Evolutionary conservation across 2,113 vertebrate genomes (phyloP), one percentile per base, ranked within the genome.

Genomic region (Rhea americana): DNA sequence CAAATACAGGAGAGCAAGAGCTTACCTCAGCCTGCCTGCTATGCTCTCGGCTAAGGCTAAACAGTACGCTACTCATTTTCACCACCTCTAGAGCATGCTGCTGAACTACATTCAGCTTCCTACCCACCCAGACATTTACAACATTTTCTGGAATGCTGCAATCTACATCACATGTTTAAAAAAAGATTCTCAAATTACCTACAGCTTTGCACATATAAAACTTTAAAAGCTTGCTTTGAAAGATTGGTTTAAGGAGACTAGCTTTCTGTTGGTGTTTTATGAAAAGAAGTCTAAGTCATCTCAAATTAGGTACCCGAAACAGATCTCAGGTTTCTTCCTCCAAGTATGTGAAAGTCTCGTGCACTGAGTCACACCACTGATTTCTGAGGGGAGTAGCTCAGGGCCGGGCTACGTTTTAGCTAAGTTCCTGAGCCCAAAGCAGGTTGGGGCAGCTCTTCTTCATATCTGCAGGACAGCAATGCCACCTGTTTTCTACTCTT

Each of bases 261-360:
- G 39, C 48, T 66, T 85, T 32, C 24, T 70, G 12, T 16, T 2
- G 55, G 15, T 4, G 4, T 18, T 47, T 47, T 47, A 47, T 17
- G 7, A 47, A 18, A 47, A 43, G 79, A 39, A 76, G 7, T 26
- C 47, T 82, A 53, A 41, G 5, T 20, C 30, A 26, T 1, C 11
- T 79, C 8, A 7, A 6, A 20, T 37, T 72, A 85, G 8, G 35
- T 26, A 74, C 5, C 11, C 28, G 43, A 12, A 81, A 70, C 3
- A 41, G 7, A n/a, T 7, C 5, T 66, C 17, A 58, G 0, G 5
- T 79, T 80, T 67, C n/a, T 39, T 72, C 25, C 41, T 48, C 51
- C 18, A 6, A n/a, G 12, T 0, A 0, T 6, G 7, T 28, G 73
- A 66, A 58, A 12, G 28, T 3, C 3, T 30, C 45, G 24, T 1